These are phyloP conservation scores for Venusia cambrica DNA, from an alignment of 2,888 invertebrate genomes.

Conservation along the genomic window DNA sequence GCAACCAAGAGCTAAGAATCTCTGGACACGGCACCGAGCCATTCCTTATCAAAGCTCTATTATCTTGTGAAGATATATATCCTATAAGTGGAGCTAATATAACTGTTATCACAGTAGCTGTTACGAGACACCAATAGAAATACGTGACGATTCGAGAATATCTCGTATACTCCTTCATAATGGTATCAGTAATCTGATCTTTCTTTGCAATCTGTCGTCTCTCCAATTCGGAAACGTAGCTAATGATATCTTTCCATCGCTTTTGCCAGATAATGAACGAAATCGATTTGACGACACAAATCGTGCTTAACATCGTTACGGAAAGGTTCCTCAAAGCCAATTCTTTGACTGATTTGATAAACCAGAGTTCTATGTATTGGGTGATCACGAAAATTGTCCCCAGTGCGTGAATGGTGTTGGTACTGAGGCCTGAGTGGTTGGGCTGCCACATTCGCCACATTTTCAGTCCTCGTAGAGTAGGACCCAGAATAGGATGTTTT, in stretches of 20 bases:
- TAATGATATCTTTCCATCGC: constrained; percentile 49
- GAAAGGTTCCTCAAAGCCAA: constrained; percentile 59
- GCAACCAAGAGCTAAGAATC: constrained; percentile 66
- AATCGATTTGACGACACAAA: constrained; percentile 56
- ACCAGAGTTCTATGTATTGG: constrained; percentile 62
- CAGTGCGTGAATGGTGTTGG: constrained; percentile 42
- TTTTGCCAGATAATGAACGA: constrained; percentile 57
- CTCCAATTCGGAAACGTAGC: constrained; percentile 52
- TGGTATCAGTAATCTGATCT: constrained; percentile 32
- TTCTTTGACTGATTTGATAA: constrained; percentile 47
- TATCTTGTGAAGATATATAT: constrained; percentile 41
- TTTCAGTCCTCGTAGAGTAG: constrained; percentile 47
- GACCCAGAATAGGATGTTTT: constrained; percentile 46
- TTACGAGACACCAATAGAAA: constrained; percentile 55
- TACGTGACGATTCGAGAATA: constrained; percentile 58
- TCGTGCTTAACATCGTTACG: constrained; percentile 56
- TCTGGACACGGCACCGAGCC: constrained; percentile 54
- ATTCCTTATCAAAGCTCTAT: constrained; percentile 38
- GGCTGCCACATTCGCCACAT: constrained; percentile 56
- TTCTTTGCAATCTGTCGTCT: constrained; percentile 41
- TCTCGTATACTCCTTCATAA: constrained; percentile 48
- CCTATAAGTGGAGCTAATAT: constrained; percentile 52
- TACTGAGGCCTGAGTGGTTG: constrained; percentile 25
- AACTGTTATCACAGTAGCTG: constrained; percentile 53
- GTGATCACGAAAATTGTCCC: constrained; percentile 51